phyloP scores from a whole-genome alignment of 2,797 vertebrate genomes.

The Amazona finschi region DNA sequence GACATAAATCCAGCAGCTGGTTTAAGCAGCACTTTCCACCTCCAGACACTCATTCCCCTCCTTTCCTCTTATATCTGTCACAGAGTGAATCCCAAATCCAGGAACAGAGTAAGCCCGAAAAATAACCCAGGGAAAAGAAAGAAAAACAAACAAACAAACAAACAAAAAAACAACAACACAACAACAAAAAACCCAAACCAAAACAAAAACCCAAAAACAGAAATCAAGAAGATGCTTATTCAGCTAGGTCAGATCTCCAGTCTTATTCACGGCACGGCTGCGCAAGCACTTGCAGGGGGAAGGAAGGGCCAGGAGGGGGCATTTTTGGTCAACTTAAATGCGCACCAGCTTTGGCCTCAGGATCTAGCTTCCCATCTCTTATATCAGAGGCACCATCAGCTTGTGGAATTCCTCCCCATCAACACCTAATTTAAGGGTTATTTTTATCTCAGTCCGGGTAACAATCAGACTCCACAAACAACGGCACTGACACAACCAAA shows the following conservation, averaged over 20 bases:
- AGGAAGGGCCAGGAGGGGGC: constrained; percentile 56
- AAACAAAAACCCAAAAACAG: not conserved
- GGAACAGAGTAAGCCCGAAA: not conserved
- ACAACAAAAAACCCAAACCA: not conserved
- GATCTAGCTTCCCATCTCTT: not conserved
- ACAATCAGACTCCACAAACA: not conserved
- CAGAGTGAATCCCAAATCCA: not conserved
- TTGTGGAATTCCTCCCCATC: not conserved
- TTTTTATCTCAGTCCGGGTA: not conserved
- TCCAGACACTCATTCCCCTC: not conserved
- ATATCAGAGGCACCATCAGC: not conserved
- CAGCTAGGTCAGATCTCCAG: not conserved
- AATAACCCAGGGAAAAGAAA: not conserved
- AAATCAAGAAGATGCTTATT: not conserved
- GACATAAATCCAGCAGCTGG: not conserved
- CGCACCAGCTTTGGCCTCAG: not conserved
- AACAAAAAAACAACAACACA: not conserved
- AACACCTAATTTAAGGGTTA: not conserved
- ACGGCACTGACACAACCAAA: not conserved
- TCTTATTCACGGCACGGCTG: not conserved
- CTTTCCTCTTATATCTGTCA: not conserved
- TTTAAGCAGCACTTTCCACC: not conserved
- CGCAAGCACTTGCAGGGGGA: constrained; percentile 30
- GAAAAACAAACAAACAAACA: not conserved
- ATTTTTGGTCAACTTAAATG: constrained; percentile 55